Evolutionary conservation across 2,888 invertebrate species (phyloP).

Genomic region (Pachliopta kotzebuea): DNA sequence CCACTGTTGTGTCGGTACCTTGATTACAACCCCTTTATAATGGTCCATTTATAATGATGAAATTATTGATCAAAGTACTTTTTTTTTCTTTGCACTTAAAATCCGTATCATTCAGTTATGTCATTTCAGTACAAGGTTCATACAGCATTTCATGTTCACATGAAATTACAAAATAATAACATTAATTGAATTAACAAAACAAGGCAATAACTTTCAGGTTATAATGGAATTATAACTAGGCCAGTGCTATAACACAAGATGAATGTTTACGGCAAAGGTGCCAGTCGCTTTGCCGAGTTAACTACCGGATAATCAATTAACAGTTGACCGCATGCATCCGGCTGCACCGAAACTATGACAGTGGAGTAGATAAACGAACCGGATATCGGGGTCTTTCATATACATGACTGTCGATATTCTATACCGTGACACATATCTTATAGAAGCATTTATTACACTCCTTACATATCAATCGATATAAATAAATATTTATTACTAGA

Average conservation of each 20-base stretch:
- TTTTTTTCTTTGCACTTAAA: too few relatives aligned
- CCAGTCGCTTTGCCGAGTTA: slow-evolving; percentile 42
- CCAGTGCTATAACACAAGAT: slow-evolving; percentile 9
- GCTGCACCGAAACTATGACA: slow-evolving; percentile 68
- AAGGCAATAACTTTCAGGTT: too few relatives aligned
- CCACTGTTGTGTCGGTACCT: slow-evolving; percentile 19
- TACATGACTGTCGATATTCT: slow-evolving; percentile 24
- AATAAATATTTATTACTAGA: background rate
- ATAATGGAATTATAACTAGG: too few relatives aligned
- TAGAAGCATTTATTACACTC: background rate
- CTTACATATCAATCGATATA: background rate
- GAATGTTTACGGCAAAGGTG: slow-evolving; percentile 34
- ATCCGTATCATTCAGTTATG: too few relatives aligned
- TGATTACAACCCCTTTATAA: slow-evolving; percentile 18
- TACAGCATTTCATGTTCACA: background rate
- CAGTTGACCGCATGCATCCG: slow-evolving; percentile 72
- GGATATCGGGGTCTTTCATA: slow-evolving; percentile 53
- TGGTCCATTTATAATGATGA: background rate
- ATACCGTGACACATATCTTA: background rate
- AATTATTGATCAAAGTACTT: slow-evolving; percentile 7
- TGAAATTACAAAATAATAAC: background rate
- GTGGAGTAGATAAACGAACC: slow-evolving; percentile 65
- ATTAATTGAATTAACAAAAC: background rate
- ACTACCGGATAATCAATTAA: slow-evolving; percentile 75
- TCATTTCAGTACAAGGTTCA: too few relatives aligned